phyloP scores from a whole-genome alignment of 2,888 invertebrate species.

The Machimus rusticus region DNA sequence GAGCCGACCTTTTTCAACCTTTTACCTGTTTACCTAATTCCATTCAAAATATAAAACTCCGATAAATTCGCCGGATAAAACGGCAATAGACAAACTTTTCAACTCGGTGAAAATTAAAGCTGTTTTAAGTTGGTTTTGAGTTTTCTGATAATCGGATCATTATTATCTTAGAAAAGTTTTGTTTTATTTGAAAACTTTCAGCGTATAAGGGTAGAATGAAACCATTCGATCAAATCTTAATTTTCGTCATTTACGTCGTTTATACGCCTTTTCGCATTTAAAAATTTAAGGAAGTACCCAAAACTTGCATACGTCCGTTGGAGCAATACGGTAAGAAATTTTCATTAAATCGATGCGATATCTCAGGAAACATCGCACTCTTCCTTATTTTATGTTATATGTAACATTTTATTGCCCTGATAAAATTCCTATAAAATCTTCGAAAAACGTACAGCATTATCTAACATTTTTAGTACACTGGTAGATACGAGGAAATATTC shows the following conservation, averaged over 20 bases:
- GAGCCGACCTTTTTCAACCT: background rate
- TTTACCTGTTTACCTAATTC: background rate
- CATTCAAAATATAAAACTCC: background rate
- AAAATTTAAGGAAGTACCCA: background rate
- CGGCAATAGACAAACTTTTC: background rate
- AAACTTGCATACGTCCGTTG: background rate
- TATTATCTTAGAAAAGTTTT: background rate
- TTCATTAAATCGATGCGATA: background rate
- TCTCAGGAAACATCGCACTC: background rate
- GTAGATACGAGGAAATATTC: background rate
- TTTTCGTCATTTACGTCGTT: background rate
- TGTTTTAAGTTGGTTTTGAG: background rate
- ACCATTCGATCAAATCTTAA: background rate
- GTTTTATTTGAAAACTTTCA: background rate
- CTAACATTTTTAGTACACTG: background rate
- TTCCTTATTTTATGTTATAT: no score
- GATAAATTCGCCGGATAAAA: background rate
- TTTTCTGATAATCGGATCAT: background rate
- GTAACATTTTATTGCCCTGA: background rate
- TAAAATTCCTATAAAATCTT: background rate
- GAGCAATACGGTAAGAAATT: no score
- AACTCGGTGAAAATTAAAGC: background rate
- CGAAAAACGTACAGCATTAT: background rate
- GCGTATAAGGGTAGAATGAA: background rate
- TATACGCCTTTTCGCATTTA: background rate